Conservation (phyloP, 2,797 vertebrate species). For the Epinephelus malabaricus region DNA sequence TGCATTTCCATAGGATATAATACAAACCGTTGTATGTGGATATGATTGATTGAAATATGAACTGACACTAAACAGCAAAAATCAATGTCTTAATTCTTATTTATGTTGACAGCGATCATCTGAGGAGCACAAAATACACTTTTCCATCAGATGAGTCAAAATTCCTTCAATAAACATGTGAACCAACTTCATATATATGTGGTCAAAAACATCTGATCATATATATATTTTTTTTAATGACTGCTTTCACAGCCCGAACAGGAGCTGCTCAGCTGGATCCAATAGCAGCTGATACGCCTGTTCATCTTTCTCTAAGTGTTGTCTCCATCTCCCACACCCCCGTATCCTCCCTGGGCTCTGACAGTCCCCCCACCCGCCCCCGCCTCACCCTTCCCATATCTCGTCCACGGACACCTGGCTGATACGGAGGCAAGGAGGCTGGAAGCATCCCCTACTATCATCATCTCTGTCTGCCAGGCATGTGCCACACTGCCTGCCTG, state of each 20-base stretch:
- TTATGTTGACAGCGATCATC: background rate
- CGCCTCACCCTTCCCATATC: slow-evolving; percentile 60
- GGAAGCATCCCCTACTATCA: slow-evolving; percentile 74
- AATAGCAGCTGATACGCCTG: slow-evolving; percentile 28
- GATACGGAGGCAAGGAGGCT: slow-evolving; percentile 67
- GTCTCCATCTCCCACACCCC: slow-evolving; percentile 50
- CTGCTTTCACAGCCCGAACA: background rate
- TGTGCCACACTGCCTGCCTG: slow-evolving; percentile 71
- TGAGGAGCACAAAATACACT: background rate
- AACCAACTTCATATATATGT: background rate
- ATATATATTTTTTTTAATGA: background rate
- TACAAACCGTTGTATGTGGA: too few relatives aligned
- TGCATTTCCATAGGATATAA: too few relatives aligned
- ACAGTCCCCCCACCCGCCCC: slow-evolving; percentile 44
- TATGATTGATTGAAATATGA: background rate
- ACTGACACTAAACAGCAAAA: background rate
- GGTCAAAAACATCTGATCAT: background rate
- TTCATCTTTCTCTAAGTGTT: slow-evolving; percentile 47
- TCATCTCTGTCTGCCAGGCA: slow-evolving; percentile 78
- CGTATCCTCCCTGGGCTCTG: slow-evolving; percentile 46
- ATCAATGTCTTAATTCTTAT: too few relatives aligned
- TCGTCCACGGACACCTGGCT: slow-evolving; percentile 75
- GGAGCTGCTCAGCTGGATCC: slow-evolving; percentile 34
- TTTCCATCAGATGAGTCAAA: slow-evolving; percentile 2
- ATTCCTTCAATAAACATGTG: background rate